Conservation (phyloP, 2,113 vertebrate species). For the Lamprologus tigripictilis region DNA sequence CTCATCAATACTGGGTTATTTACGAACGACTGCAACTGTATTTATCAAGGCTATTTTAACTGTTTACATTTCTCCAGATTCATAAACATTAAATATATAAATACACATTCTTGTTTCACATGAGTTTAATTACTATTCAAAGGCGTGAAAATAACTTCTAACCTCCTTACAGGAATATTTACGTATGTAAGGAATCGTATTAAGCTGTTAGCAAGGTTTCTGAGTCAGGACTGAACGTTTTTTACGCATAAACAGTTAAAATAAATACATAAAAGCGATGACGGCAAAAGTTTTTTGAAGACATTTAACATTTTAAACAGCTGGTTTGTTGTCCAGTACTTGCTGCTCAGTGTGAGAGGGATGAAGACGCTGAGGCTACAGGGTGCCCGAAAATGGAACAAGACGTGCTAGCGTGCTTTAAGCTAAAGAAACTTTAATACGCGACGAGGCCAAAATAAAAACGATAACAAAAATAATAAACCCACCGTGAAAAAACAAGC, state of each 20-base stretch:
- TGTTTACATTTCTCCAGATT: neutral
- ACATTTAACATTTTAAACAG: neutral
- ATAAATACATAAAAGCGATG: neutral
- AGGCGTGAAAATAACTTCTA: neutral
- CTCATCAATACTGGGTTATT: neutral
- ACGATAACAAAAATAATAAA: neutral
- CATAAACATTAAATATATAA: neutral
- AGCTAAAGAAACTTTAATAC: neutral
- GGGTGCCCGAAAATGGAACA: conserved; percentile 3
- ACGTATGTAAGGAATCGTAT: neutral
- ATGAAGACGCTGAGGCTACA: neutral
- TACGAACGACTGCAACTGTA: neutral
- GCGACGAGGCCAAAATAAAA: rapidly evolving
- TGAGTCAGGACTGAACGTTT: neutral
- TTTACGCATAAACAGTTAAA: neutral
- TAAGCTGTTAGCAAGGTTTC: neutral
- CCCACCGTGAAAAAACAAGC: neutral
- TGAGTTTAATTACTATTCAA: neutral
- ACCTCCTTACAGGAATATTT: neutral
- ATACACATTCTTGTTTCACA: neutral
- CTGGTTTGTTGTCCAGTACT: neutral
- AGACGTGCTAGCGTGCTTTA: neutral
- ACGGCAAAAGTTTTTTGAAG: neutral
- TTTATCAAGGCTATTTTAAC: neutral
- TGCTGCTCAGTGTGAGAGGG: neutral